A percentile compares a stretch with the other conserved stretches of the same genome.
Evolutionary conservation across 2,113 vertebrate species (phyloP).

Genomic region (Callaeas wilsoni): DNA sequence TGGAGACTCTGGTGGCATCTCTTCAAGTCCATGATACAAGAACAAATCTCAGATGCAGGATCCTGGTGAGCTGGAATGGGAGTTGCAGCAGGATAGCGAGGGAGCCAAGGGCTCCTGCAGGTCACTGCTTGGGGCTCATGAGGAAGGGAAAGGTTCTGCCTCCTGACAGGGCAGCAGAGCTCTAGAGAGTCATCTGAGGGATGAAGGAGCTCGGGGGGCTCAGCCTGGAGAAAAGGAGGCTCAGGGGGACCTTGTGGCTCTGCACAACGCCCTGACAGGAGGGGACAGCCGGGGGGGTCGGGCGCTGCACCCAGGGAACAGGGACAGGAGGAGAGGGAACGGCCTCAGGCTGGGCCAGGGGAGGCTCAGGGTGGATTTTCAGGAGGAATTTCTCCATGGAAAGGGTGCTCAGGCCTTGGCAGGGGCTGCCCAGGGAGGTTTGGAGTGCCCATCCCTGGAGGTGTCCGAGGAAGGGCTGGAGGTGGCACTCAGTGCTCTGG

Average conservation of each 20-base stretch:
- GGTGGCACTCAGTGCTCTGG: background rate
- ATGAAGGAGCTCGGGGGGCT: background rate
- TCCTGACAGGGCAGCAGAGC: background rate
- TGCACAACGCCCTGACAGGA: background rate
- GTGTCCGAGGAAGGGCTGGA: background rate
- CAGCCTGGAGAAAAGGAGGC: background rate
- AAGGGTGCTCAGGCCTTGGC: fast-evolving
- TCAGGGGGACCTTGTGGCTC: background rate
- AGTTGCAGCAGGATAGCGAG: background rate
- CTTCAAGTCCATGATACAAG: background rate
- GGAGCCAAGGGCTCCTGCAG: background rate
- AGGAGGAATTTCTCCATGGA: background rate
- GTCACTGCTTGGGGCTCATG: background rate
- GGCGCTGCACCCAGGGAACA: background rate
- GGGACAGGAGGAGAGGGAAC: background rate
- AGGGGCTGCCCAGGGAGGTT: background rate
- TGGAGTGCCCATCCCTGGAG: background rate
- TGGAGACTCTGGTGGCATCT: background rate
- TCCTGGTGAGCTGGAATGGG: background rate
- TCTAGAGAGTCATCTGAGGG: background rate
- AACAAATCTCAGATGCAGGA: background rate
- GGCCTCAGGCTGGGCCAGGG: background rate
- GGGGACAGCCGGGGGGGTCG: background rate
- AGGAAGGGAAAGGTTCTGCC: background rate
- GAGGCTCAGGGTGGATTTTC: background rate